These are phyloP conservation scores for Dolichallabes microphthalmus DNA, from an alignment of 2,113 vertebrate genomes.

Conservation along the genomic window DNA sequence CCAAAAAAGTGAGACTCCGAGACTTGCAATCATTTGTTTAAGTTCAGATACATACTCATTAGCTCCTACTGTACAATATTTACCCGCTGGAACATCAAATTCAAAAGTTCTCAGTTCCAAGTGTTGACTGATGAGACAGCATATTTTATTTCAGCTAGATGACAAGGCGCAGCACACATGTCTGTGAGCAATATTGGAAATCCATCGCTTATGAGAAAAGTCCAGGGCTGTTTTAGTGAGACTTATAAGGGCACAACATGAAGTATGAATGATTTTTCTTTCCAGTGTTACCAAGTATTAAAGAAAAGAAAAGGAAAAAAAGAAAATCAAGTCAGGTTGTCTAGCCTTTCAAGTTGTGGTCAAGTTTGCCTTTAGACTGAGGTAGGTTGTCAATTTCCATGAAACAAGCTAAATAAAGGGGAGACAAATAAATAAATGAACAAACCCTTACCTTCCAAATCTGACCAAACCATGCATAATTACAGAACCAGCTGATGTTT, in stretches of 20 bases:
- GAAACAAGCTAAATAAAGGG: slow-evolving; percentile 53
- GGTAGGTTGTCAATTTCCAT: slow-evolving; percentile 75
- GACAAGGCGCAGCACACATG: background rate
- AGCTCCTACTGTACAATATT: slow-evolving; percentile 38
- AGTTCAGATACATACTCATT: slow-evolving; percentile 22
- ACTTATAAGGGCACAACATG: slow-evolving; percentile 31
- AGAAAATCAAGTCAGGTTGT: slow-evolving; percentile 38
- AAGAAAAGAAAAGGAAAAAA: slow-evolving; percentile 34
- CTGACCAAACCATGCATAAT: slow-evolving; percentile 25
- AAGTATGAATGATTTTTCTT: slow-evolving; percentile 26
- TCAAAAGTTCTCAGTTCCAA: slow-evolving; percentile 27
- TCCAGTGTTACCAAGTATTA: slow-evolving; percentile 49
- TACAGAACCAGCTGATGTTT: background rate
- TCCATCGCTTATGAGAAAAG: slow-evolving; percentile 1
- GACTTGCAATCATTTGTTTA: slow-evolving; percentile 7
- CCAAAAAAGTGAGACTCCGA: slow-evolving; percentile 9
- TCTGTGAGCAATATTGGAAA: slow-evolving; percentile 34
- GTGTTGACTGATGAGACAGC: slow-evolving; percentile 4
- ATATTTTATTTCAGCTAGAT: slow-evolving; percentile 16
- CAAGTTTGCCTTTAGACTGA: slow-evolving; percentile 75
- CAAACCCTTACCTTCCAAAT: slow-evolving; percentile 20
- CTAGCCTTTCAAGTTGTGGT: slow-evolving; percentile 63
- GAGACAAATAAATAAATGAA: slow-evolving; percentile 26
- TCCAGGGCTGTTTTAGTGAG: slow-evolving; percentile 30
- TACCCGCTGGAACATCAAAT: slow-evolving; percentile 30